Evolutionary conservation across 2,888 invertebrate species (phyloP).

Genomic region (Sarcophaga rosellei): DNA sequence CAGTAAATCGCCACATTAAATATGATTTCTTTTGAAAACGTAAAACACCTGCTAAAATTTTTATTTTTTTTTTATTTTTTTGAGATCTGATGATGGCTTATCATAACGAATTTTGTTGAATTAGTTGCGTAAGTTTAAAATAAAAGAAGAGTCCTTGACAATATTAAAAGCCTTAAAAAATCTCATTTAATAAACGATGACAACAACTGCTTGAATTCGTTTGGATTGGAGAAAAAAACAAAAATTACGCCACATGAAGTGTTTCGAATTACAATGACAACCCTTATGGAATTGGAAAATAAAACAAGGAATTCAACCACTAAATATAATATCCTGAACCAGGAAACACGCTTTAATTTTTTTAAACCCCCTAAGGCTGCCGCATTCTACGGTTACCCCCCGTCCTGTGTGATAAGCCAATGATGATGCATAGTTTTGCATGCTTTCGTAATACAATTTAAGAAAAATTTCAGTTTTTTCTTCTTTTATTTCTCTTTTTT

Average conservation of each 20-base stretch:
- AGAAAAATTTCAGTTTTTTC: background rate
- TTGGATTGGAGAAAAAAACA: background rate
- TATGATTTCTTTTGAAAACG: background rate
- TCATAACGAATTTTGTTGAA: constrained; percentile 48
- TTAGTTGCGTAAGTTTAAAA: constrained; percentile 44
- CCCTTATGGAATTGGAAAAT: constrained; percentile 35
- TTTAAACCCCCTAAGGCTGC: constrained; percentile 53
- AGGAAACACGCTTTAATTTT: background rate
- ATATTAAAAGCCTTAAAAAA: constrained; percentile 57
- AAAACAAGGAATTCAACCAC: constrained; percentile 10
- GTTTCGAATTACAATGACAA: constrained; percentile 61
- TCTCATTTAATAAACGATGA: constrained; percentile 50
- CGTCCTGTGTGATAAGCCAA: background rate
- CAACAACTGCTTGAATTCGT: constrained; percentile 64
- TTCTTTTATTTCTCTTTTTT: background rate
- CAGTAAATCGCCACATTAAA: background rate
- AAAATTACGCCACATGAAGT: constrained; percentile 62
- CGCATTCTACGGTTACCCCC: constrained; percentile 55
- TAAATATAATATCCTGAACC: background rate
- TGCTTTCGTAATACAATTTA: background rate
- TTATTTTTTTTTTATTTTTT: too few species aligned
- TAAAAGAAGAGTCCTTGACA: constrained; percentile 26
- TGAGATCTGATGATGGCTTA: constrained; percentile 4
- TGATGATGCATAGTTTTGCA: constrained; percentile 36
- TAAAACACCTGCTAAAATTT: constrained; percentile 33